Evolutionary conservation across 2,888 invertebrate genomes (phyloP).

Genomic region (Eucera pruinosa): DNA sequence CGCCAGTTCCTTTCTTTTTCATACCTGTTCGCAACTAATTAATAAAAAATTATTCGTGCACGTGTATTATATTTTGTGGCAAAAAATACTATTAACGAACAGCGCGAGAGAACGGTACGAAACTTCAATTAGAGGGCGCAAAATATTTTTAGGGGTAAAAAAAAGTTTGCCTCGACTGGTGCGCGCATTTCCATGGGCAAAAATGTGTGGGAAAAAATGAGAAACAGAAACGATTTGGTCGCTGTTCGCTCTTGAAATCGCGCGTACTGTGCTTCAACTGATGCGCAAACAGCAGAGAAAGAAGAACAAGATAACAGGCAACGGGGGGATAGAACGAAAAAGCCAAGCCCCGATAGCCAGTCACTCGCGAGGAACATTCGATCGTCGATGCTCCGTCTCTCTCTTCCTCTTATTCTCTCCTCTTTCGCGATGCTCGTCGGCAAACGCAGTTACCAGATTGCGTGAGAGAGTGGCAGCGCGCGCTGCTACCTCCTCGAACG

Average conservation of each 20-base stretch:
- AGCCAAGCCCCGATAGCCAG: slow-evolving; percentile 40
- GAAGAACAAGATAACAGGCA: slow-evolving; percentile 34
- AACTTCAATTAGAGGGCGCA: slow-evolving; percentile 32
- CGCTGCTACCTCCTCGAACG: slow-evolving; percentile 19
- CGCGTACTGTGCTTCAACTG: slow-evolving; percentile 32
- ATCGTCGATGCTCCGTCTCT: slow-evolving; percentile 49
- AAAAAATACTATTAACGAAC: neutral
- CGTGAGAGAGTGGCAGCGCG: slow-evolving; percentile 49
- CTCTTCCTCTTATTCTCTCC: slow-evolving; percentile 2
- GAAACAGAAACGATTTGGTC: slow-evolving; percentile 9
- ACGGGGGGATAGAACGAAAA: slow-evolving; percentile 37
- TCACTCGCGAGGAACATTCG: slow-evolving; percentile 50
- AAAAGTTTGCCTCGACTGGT: neutral
- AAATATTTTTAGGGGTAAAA: slow-evolving; percentile 30
- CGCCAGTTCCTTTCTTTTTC: too few species aligned
- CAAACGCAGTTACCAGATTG: slow-evolving; percentile 51
- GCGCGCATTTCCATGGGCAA: neutral
- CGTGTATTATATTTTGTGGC: neutral
- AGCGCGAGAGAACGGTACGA: slow-evolving; percentile 6
- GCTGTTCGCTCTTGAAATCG: slow-evolving; percentile 28
- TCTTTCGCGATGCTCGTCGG: slow-evolving; percentile 5
- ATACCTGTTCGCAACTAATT: slow-evolving; percentile 11
- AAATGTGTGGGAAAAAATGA: neutral
- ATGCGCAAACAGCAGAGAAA: slow-evolving; percentile 30
- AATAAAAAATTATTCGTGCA: neutral